Conservation (phyloP, 2,797 vertebrate species). For the Poeciliopsis infans region DNA sequence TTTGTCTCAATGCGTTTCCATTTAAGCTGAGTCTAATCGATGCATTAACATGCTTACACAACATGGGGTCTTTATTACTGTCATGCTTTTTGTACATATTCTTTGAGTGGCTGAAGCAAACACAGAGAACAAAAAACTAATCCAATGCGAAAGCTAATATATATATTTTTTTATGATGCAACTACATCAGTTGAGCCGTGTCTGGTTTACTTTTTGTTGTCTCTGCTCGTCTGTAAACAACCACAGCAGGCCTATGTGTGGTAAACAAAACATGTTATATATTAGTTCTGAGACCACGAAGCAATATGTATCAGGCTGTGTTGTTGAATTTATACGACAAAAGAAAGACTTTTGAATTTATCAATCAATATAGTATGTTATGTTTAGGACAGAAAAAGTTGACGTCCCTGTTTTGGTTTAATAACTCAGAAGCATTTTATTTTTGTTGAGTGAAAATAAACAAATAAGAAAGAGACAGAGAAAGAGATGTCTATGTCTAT, state of each 20-base stretch:
- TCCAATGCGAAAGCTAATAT: slow-evolving; percentile 49
- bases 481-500: not conserved
- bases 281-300: slow-evolving; percentile 46
- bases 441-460: not conserved
- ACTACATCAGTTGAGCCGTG: slow-evolving; percentile 44
- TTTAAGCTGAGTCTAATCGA: slow-evolving; percentile 15
- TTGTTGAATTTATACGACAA: slow-evolving; percentile 2
- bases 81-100: slow-evolving; percentile 21
- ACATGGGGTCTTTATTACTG: slow-evolving; percentile 24
- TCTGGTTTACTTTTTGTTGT: slow-evolving; percentile 22
- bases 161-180: slow-evolving; percentile 60
- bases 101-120: slow-evolving; percentile 28
- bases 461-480: not conserved
- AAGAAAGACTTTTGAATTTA: not conserved
- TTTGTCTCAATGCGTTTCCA: slow-evolving; percentile 7
- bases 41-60: slow-evolving; percentile 7
- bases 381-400: not conserved
- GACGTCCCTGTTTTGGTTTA: not conserved
- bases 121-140: slow-evolving; percentile 36
- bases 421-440: not conserved
- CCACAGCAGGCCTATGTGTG: slow-evolving; percentile 19
- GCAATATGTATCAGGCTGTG: slow-evolving; percentile 32
- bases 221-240: slow-evolving; percentile 33
- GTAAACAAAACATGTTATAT: slow-evolving; percentile 25
- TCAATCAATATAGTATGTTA: not conserved